phyloP scores from a whole-genome alignment of 2,113 vertebrate genomes.

The Lepus europaeus region DNA sequence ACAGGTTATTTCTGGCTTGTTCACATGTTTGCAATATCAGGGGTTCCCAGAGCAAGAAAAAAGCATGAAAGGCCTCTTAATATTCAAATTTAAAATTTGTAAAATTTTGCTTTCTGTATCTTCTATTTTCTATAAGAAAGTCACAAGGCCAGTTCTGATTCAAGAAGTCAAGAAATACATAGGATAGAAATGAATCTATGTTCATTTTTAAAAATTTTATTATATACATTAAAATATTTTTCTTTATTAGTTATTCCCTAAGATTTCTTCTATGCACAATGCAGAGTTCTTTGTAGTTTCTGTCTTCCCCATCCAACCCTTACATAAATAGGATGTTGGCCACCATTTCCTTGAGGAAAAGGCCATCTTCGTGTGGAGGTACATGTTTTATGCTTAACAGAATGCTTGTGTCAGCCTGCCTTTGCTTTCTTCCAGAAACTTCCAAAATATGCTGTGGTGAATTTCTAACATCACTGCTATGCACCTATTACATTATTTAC shows the following conservation, averaged over 20 bases:
- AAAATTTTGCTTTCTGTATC: not conserved
- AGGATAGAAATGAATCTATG: not conserved
- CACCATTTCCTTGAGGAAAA: not conserved
- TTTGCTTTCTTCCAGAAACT: not conserved
- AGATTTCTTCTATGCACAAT: not conserved
- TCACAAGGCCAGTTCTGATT: not conserved
- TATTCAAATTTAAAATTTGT: not conserved
- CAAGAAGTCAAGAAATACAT: not conserved
- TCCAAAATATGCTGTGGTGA: not conserved
- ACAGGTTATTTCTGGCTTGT: not conserved
- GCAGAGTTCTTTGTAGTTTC: not conserved
- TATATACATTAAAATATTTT: not conserved
- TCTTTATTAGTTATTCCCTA: not conserved
- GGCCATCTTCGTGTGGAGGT: not conserved
- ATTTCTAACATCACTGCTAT: not conserved
- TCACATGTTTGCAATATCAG: not conserved
- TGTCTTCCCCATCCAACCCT: not conserved
- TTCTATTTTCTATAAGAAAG: not conserved
- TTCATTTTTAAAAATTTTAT: not conserved
- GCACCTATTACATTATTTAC: not conserved
- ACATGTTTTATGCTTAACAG: not conserved
- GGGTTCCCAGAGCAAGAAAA: not conserved
- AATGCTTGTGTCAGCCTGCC: not conserved
- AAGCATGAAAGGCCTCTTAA: not conserved
- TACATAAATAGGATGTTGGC: not conserved